A percentile compares a stretch with the other conserved stretches of the same genome.
Evolutionary conservation across 2,888 invertebrate species (phyloP).

Genomic region (Litoditis marina): DNA sequence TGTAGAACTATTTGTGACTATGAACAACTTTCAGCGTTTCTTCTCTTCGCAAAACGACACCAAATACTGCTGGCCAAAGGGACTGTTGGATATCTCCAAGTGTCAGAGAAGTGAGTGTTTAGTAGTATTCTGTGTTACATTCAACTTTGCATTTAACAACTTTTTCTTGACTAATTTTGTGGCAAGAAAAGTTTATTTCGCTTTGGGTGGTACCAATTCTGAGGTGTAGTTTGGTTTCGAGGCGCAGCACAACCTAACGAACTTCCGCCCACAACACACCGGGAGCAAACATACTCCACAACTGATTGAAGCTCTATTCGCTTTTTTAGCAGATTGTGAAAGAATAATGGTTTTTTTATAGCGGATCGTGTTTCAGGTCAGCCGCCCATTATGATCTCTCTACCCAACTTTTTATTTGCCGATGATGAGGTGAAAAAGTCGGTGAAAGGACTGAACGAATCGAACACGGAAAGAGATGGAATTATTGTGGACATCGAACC

Average conservation of each 20-base stretch:
- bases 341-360: background rate
- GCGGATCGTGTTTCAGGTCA: conserved; percentile 40
- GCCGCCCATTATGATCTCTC: conserved; percentile 56
- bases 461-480: conserved; percentile 45
- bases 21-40: conserved; percentile 16
- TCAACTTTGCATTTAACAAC: too few species aligned
- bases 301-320: too few species aligned
- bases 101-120: conserved; percentile 31
- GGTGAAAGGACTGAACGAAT: conserved; percentile 47
- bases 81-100: conserved; percentile 39
- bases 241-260: too few species aligned
- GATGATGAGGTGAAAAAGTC: conserved; percentile 39
- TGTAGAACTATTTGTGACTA: too few species aligned
- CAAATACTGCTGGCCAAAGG: conserved; percentile 37
- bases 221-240: too few species aligned
- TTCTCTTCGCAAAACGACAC: conserved; percentile 17
- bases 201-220: too few species aligned
- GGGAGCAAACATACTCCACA: too few species aligned
- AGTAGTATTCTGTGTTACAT: too few species aligned
- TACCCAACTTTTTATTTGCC: conserved; percentile 56
- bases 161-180: too few species aligned
- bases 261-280: too few species aligned
- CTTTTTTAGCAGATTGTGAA: background rate
- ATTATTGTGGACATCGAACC: conserved; percentile 59
- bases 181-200: too few species aligned